A percentile compares a stretch with the other conserved stretches of the same genome.
Conservation (phyloP, 1,140 invertebrate species). For the Caenorhabditis briggsae region DNA sequence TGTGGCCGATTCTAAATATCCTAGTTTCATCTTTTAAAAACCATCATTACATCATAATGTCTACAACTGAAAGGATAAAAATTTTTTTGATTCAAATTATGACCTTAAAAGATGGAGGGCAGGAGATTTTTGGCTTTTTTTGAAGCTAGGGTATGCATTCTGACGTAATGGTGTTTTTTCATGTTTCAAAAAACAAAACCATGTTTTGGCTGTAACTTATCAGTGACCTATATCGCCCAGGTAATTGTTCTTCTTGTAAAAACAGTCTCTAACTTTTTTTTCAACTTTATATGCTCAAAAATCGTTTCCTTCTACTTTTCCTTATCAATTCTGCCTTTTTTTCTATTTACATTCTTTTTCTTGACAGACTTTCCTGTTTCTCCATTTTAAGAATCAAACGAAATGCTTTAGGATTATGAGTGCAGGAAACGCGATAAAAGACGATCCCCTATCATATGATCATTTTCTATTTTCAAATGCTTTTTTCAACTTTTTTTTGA, state of each 20-base stretch:
- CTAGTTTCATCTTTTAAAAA: no score
- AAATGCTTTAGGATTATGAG: constrained; percentile 13
- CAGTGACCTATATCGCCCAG: no score
- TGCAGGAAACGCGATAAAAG: background rate
- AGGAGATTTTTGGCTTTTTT: no score
- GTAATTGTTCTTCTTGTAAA: no score
- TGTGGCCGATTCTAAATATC: no score
- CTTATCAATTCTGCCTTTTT: constrained; percentile 3
- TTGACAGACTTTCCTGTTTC: background rate
- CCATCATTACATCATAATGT: no score
- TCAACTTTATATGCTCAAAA: background rate
- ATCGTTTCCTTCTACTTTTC: background rate
- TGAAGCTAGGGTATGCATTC: no score
- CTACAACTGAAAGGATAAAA: no score
- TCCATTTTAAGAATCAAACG: background rate
- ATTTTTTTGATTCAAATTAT: no score
- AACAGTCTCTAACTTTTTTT: background rate
- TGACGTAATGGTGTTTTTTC: no score
- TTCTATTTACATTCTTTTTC: background rate
- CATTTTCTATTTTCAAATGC: background rate
- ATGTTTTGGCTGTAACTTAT: no score
- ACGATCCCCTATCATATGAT: constrained; percentile 1
- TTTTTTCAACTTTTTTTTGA: background rate
- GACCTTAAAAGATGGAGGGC: no score
- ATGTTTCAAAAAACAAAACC: background rate